Evolutionary conservation across 2,888 invertebrate genomes (phyloP).

Genomic region (Pammene aurita): DNA sequence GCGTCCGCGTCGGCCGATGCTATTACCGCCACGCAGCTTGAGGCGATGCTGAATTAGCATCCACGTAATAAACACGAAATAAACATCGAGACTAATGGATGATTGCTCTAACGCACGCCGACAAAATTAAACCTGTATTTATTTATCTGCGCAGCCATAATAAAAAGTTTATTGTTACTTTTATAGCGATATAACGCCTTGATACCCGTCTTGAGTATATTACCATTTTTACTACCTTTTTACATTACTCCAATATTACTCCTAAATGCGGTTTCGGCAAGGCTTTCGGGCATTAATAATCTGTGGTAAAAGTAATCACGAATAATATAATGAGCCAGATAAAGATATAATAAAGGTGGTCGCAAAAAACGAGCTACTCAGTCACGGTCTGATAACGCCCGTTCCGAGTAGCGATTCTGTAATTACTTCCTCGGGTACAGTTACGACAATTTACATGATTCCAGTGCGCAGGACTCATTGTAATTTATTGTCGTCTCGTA

Average conservation of each 20-base stretch:
- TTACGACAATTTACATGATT: slow-evolving; percentile 49
- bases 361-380: slow-evolving; percentile 66
- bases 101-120: slow-evolving; percentile 56
- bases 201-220: slow-evolving; percentile 49
- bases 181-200: slow-evolving; percentile 67
- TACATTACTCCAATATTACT: slow-evolving; percentile 33
- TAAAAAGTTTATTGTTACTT: slow-evolving; percentile 74
- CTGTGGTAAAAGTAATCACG: slow-evolving; percentile 48
- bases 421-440: slow-evolving; percentile 61
- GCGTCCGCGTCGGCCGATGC: slow-evolving; percentile 50
- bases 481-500: slow-evolving; percentile 78
- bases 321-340: slow-evolving; percentile 58
- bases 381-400: slow-evolving; percentile 67
- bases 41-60: slow-evolving; percentile 66
- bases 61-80: slow-evolving; percentile 72
- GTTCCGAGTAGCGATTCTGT: slow-evolving; percentile 58
- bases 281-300: slow-evolving; percentile 45
- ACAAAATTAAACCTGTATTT: slow-evolving; percentile 65
- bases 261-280: slow-evolving; percentile 24
- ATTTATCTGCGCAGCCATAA: slow-evolving; percentile 66
- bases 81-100: slow-evolving; percentile 78
- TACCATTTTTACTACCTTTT: slow-evolving; percentile 35
- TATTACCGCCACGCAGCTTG: slow-evolving; percentile 58
- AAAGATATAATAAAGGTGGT: slow-evolving; percentile 59
- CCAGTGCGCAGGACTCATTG: slow-evolving; percentile 54